Base-by-base conservation (phyloP, 1,140 invertebrate species). In the Ylistrum balloti region DNA sequence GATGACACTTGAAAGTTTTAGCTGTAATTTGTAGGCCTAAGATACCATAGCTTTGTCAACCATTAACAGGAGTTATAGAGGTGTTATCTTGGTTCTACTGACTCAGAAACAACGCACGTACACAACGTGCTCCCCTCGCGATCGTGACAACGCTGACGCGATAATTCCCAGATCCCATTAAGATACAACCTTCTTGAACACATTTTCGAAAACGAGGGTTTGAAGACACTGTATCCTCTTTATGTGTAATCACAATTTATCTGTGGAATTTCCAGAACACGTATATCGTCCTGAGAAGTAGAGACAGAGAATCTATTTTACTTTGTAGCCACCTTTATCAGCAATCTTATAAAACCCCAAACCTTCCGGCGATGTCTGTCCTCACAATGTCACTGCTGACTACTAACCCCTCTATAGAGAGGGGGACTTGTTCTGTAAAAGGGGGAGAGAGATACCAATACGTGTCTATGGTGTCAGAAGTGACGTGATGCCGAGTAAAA, bases 151-250 rank as follows among this genome's bases (percentile, higher is more conserved):
- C 56, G 13, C 56, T 28, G 56, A 74, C 56, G 56, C n/a, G 56
- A 74, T 74, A 74, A 74, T 74, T 74, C 56, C 56, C 9, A 74
- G 56, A 74, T 74, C 56, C 56, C 56, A 74, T 74, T 74, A 74
- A 74, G 56, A 74, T 74, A 74, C 22, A 74, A 28, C 2, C n/a
- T 28, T 74, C 56, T 74, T 74, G 56, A 74, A 28, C 56, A 74
- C 56, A 74, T 74, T 74, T 74, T 74, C 56, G 56, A 74, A 74
- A 74, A 74, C 56, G 56, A 74, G 56, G 56, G 13, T 74, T 74
- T 74, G 56, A 74, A 74, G 56, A 74, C 56, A 74, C 56, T 74
- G n/a, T 5, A 74, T 74, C 56, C 56, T 74, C 17, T 74, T 74
- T 74, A 74, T 74, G 28, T 17, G 56, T 74, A 74, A 74, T 74